Evolutionary conservation across 2,113 vertebrate genomes (phyloP).

Genomic region (Plecturocebus donacophilus): DNA sequence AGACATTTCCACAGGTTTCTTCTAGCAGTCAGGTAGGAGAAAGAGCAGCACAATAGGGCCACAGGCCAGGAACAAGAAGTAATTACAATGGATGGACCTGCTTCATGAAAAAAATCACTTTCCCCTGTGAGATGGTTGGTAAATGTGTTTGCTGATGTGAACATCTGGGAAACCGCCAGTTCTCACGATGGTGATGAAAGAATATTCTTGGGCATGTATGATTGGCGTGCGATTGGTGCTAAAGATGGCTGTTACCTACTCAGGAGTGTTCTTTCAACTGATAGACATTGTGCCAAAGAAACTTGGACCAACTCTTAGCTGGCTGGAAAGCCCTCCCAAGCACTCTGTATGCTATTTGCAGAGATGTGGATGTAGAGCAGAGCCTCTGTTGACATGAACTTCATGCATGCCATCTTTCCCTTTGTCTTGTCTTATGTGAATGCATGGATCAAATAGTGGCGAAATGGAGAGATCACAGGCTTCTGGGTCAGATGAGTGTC

Average conservation of each 20-base stretch:
- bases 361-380: too few species aligned
- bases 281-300: not conserved
- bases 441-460: not conserved
- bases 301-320: not conserved
- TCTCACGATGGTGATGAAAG: not conserved
- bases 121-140: not conserved
- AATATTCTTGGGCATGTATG: not conserved
- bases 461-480: not conserved
- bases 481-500: not conserved
- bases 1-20: not conserved
- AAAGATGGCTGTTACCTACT: not conserved
- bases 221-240: not conserved
- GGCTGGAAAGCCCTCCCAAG: not conserved
- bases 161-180: not conserved
- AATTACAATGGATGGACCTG: not conserved
- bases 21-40: not conserved
- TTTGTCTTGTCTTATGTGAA: not conserved
- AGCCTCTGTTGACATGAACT: not conserved
- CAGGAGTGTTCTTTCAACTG: not conserved
- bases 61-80: not conserved
- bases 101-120: not conserved
- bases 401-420: not conserved
- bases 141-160: not conserved
- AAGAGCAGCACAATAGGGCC: not conserved
- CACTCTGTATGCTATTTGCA: not conserved